phyloP scores from a whole-genome alignment of 1,140 invertebrate species.

The Riptortus pedestris region DNA sequence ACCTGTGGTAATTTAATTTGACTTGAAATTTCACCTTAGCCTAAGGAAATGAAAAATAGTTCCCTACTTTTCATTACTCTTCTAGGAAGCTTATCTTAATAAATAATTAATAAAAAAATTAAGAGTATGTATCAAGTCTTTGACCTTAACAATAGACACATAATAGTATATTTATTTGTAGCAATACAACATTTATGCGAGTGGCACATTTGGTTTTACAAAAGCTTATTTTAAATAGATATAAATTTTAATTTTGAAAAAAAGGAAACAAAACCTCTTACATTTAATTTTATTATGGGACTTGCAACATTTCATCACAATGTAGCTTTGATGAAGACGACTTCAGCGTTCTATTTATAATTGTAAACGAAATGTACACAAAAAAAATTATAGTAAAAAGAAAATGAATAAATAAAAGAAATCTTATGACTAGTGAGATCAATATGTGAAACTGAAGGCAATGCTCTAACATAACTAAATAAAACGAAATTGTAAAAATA shows the following conservation, averaged over 20 bases:
- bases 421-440: conserved; percentile 24
- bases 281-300: no score
- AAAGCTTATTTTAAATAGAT: not conserved
- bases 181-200: not conserved
- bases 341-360: not conserved
- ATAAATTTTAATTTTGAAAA: no score
- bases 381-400: not conserved
- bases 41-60: no score
- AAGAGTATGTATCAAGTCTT: no score
- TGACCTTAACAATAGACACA: no score
- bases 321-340: conserved; percentile 7
- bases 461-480: not conserved
- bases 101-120: no score
- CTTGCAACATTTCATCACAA: conserved; percentile 17
- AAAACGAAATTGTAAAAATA: conserved; percentile 1
- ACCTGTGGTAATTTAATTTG: not conserved
- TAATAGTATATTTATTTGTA: no score
- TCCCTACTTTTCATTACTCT: no score
- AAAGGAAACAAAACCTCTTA: no score
- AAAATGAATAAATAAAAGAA: not conserved
- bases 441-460: conserved; percentile 25
- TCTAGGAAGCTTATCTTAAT: no score
- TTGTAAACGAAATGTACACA: no score
- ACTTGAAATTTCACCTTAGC: no score
- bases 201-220: conserved; percentile 12